A percentile compares a stretch with the other conserved stretches of the same genome.
Evolutionary conservation across 2,113 vertebrate species (phyloP).

Genomic region (Callocephalon fimbriatum): DNA sequence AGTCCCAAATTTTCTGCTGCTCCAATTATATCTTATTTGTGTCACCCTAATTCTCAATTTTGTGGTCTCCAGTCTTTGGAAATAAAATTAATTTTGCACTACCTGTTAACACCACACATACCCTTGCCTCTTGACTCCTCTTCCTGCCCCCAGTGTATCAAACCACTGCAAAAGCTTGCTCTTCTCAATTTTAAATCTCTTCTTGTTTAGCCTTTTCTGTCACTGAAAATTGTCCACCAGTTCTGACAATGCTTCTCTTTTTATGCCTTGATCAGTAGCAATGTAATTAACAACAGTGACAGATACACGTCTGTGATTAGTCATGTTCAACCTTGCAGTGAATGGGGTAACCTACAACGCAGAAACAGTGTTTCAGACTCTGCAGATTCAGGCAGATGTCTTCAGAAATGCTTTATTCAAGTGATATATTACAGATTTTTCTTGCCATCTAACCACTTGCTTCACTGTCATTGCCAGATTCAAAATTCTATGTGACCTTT

Average conservation of each 20-base stretch:
- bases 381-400: neutral
- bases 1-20: neutral
- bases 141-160: neutral
- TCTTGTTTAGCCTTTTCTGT: neutral
- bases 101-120: neutral
- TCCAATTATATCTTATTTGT: neutral
- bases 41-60: neutral
- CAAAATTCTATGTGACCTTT: too few species aligned
- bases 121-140: rapidly evolving
- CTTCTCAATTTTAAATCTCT: neutral
- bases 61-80: neutral
- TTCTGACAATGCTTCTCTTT: neutral
- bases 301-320: neutral
- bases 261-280: neutral
- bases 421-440: neutral
- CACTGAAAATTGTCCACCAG: neutral
- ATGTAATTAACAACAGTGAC: neutral
- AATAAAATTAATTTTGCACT: neutral
- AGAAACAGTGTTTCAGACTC: neutral
- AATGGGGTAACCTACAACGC: neutral
- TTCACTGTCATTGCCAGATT: too few species aligned
- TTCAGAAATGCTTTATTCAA: neutral
- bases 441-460: neutral
- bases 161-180: neutral
- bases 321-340: neutral